These are phyloP conservation scores for Tinea semifulvella DNA, from an alignment of 2,888 invertebrate species.

Conservation along the genomic window DNA sequence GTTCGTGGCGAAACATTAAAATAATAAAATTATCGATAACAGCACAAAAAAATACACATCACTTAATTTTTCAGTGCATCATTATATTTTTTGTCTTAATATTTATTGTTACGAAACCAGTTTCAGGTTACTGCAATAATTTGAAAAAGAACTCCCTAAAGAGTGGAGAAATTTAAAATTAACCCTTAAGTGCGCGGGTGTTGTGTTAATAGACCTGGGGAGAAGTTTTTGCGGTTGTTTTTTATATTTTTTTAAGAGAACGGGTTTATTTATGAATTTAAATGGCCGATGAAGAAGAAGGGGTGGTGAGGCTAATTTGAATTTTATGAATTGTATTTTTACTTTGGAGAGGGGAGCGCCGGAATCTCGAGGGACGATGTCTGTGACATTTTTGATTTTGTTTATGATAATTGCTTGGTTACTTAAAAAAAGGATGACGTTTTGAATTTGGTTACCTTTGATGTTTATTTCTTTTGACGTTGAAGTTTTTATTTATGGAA, in stretches of 20 bases:
- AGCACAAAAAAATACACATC: neutral
- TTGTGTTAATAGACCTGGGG: conserved; percentile 62
- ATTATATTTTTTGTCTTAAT: conserved; percentile 32
- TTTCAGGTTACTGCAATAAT: conserved; percentile 44
- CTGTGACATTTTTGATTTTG: conserved; percentile 22
- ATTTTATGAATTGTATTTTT: conserved; percentile 62
- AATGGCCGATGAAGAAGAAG: conserved; percentile 50
- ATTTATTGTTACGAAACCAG: conserved; percentile 46
- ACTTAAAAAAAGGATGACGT: conserved; percentile 1
- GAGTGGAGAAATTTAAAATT: conserved; percentile 51
- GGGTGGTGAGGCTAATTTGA: conserved; percentile 53
- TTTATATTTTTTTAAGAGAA: conserved; percentile 34
- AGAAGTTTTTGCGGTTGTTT: conserved; percentile 20
- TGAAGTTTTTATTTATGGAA: conserved; percentile 7
- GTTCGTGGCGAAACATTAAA: neutral
- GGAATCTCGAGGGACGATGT: conserved; percentile 33
- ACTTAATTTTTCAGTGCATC: conserved; percentile 5
- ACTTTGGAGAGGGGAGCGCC: conserved; percentile 31
- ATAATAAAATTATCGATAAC: conserved; percentile 3
- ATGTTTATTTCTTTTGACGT: neutral
- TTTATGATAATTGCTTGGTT: conserved; percentile 23
- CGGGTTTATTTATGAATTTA: conserved; percentile 59
- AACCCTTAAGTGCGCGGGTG: conserved; percentile 48
- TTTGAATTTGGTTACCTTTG: conserved; percentile 2
- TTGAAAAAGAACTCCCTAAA: conserved; percentile 31